A percentile compares a stretch with the other conserved stretches of the same genome.
These are phyloP conservation scores for Phasia obesa DNA, from an alignment of 2,888 invertebrate genomes.

Conservation along the genomic window DNA sequence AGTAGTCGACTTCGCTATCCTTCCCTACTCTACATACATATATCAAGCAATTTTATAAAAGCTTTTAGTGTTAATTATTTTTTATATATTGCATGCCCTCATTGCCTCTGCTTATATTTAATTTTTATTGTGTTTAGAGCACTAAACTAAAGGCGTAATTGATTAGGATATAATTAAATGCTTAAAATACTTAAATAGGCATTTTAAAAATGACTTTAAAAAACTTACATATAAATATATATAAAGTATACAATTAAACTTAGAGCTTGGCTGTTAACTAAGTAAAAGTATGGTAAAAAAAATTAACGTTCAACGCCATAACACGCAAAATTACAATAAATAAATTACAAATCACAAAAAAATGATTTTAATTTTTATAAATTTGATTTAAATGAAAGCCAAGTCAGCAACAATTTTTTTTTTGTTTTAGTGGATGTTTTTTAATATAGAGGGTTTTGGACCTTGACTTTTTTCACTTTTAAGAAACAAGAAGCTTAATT, in stretches of 20 bases:
- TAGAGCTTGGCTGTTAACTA: too few species aligned
- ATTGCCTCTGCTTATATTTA: conserved; percentile 37
- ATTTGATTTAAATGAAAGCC: not conserved
- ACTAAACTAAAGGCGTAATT: conserved; percentile 59
- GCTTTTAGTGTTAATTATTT: conserved; percentile 34
- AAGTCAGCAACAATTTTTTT: not conserved
- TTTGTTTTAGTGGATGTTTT: too few species aligned
- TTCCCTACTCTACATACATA: too few species aligned
- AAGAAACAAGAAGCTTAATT: too few species aligned
- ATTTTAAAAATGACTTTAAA: conserved; percentile 11
- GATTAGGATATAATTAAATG: conserved; percentile 65
- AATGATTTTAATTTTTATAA: too few species aligned
- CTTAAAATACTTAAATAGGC: conserved; percentile 27
- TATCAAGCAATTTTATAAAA: not conserved
- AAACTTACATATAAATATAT: not conserved
- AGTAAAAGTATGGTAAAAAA: not conserved
- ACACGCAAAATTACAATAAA: conserved; percentile 60
- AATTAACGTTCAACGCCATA: not conserved
- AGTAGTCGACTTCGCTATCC: too few species aligned
- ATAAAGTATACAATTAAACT: conserved; percentile 2
- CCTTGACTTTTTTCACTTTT: too few species aligned
- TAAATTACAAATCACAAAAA: too few species aligned
- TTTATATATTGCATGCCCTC: conserved; percentile 25
- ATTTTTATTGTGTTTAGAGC: conserved; percentile 62
- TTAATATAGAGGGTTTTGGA: too few species aligned